Conservation (phyloP, 2,113 vertebrate species). For the Sinocyclocheilus grahami region DNA sequence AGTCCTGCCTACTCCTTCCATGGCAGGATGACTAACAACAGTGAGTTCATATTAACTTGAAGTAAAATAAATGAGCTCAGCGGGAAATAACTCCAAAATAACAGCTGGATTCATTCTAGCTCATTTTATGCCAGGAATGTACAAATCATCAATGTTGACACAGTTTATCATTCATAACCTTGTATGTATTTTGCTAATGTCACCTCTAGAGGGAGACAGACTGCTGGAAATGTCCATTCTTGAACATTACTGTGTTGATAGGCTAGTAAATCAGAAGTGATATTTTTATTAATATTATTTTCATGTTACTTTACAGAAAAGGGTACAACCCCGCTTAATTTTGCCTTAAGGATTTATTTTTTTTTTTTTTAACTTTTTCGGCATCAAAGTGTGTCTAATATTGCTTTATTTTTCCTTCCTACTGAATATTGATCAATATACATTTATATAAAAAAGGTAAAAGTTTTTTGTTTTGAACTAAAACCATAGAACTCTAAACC, state of each 20-base stretch:
- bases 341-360: not conserved
- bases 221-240: not conserved
- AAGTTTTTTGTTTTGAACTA: too few species aligned
- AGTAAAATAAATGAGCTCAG: constrained; percentile 1
- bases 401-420: too few species aligned
- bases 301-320: not conserved
- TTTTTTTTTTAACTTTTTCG: too few species aligned
- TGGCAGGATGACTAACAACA: constrained; percentile 68
- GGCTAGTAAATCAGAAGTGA: not conserved
- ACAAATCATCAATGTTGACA: not conserved
- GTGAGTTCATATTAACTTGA: constrained; percentile 62
- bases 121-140: not conserved
- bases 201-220: constrained; percentile 62
- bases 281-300: too few species aligned
- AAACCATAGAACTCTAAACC: too few species aligned
- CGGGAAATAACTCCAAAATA: too few species aligned
- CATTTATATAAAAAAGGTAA: too few species aligned
- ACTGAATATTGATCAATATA: too few species aligned
- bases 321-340: not conserved
- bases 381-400: too few species aligned
- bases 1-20: constrained; percentile 80
- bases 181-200: not conserved
- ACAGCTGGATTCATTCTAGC: not conserved
- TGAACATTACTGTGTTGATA: not conserved
- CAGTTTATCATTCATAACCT: not conserved